Base-by-base conservation (phyloP, 1,140 invertebrate species). In the Hycleus phaleratus region DNA sequence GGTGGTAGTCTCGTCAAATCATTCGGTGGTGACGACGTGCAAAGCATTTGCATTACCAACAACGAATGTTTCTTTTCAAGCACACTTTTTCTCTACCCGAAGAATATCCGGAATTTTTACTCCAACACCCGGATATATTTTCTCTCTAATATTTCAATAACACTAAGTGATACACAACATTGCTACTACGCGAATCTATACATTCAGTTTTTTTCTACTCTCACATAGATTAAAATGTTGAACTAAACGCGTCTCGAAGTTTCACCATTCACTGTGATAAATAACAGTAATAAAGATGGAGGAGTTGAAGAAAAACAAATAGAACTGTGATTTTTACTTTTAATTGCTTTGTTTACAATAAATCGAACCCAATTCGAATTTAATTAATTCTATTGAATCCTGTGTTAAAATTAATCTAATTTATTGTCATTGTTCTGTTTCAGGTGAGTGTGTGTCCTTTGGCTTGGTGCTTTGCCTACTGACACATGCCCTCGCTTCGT, bases 361-460 rank as follows among this genome's bases (percentile, higher is more conserved):
- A 18, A 18, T 18, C 18, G 12, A 12, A 0, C 12, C 12, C 1
- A 12, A 12, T 12, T 12, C 12, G 18, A 18, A 32, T 32, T 7
- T 5, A 32, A 32, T 32, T 3, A 32, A 32, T 32, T 32, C 32
- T 3, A 32, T 5, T 32, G 4, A 32, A 32, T 32, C 7, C 7
- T 7, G 7, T 7, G 7, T 32, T 32, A 32, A 5, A 32, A 42
- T 42, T 42, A 42, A 4, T 42, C 40, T 42, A 42, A 45, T 32
- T 40, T 12, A 12, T 43, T 26, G 8, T n/a, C 51, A 55, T 51
- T 43, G 53, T 64, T 66, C 65, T 48, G 42, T 71, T 70, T 50
- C 61, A 71, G 69, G 69, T 71, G 69, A 71, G 69, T 71, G 66
- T 64, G 68, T 66, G 65, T 64, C 67, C 59, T 56, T 59, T 46